Percentiles rank a stretch among this genome's conserved stretches.
These are phyloP conservation scores for Pluvialis apricaria DNA, from an alignment of 2,113 vertebrate genomes.

Conservation along the genomic window DNA sequence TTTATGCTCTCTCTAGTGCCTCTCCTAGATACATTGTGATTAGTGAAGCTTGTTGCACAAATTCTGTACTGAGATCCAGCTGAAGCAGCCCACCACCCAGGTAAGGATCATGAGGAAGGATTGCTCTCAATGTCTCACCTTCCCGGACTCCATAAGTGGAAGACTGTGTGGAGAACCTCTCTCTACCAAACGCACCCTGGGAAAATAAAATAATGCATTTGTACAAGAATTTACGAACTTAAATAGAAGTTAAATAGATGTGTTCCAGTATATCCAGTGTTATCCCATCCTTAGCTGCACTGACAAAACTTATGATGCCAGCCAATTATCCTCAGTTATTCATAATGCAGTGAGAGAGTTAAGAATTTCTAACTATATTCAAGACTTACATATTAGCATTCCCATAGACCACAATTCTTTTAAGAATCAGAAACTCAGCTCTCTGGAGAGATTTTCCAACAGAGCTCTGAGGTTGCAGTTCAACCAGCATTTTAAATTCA, in stretches of 20 bases:
- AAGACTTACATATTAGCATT: neutral
- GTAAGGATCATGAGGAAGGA: neutral
- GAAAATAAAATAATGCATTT: conserved; percentile 15
- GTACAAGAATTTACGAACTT: neutral
- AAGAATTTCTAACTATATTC: neutral
- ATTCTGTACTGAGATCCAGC: neutral
- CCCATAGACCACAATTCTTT: neutral
- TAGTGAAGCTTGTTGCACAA: neutral
- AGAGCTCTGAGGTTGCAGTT: neutral
- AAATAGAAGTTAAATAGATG: neutral
- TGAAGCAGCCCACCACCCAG: neutral
- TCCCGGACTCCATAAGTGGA: conserved; percentile 94
- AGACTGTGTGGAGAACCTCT: conserved; percentile 94
- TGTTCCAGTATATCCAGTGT: neutral
- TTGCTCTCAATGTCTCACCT: conserved; percentile 73
- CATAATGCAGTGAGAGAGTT: neutral
- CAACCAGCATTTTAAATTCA: neutral
- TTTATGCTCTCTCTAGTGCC: neutral
- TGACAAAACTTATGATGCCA: neutral
- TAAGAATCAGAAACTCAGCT: neutral
- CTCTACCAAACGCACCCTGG: conserved; percentile 93
- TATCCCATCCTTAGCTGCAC: neutral
- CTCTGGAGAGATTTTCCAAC: neutral
- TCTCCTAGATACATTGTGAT: neutral
- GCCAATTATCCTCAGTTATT: neutral